phyloP scores from a whole-genome alignment of 2,888 invertebrate genomes.

The Protodeltote pygarga region DNA sequence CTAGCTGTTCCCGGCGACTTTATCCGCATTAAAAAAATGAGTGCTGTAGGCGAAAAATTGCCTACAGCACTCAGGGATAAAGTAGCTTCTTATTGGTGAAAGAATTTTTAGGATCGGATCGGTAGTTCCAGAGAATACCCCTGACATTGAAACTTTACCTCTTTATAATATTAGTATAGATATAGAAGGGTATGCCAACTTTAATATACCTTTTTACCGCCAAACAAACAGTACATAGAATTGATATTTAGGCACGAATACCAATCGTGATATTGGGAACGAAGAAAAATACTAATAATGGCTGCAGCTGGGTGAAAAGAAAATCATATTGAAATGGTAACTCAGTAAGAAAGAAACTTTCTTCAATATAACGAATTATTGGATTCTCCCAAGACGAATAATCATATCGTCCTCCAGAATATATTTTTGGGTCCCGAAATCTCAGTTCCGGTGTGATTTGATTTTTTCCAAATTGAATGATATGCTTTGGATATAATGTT shows the following conservation, averaged over 20 bases:
- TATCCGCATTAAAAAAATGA: too few species aligned
- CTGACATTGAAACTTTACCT: too few species aligned
- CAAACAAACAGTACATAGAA: constrained; percentile 46
- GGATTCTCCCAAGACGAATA: constrained; percentile 72
- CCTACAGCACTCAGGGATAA: too few species aligned
- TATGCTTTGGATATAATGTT: constrained; percentile 47
- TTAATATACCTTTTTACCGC: constrained; percentile 30
- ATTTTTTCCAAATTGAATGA: constrained; percentile 63
- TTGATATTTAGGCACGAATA: constrained; percentile 41
- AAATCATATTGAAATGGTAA: constrained; percentile 74
- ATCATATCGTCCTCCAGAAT: constrained; percentile 70
- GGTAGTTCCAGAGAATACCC: too few species aligned
- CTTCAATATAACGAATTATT: constrained; percentile 83
- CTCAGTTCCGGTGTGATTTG: constrained; percentile 49
- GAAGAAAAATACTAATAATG: constrained; percentile 76
- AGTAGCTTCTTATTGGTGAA: too few species aligned
- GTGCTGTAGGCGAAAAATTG: too few species aligned
- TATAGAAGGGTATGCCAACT: constrained; percentile 15
- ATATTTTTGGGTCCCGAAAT: constrained; percentile 46
- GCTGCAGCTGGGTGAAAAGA: constrained; percentile 70
- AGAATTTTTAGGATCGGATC: too few species aligned
- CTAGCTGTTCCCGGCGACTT: too few species aligned
- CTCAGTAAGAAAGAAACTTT: constrained; percentile 74
- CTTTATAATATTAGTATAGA: too few species aligned
- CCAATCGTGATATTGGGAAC: constrained; percentile 64